Conservation (phyloP, 2,888 invertebrate species). For the Clostera curtula region DNA sequence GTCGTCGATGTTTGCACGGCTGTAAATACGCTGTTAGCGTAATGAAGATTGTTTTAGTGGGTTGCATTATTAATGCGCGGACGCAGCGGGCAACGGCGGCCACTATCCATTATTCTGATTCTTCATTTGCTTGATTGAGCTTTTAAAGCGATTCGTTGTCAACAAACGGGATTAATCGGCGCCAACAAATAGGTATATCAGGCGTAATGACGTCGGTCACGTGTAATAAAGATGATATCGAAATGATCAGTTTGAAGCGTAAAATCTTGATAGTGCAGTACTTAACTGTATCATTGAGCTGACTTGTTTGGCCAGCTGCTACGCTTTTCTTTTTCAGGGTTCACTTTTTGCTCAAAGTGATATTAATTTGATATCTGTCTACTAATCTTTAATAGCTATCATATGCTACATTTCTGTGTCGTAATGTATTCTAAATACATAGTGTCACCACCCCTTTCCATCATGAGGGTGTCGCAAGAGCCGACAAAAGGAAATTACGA, state of each 20-base stretch:
- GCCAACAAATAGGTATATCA: constrained; percentile 49
- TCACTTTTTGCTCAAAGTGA: neutral
- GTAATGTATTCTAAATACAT: no score
- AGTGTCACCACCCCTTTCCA: no score
- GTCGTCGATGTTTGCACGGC: constrained; percentile 31
- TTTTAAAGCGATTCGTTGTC: constrained; percentile 72
- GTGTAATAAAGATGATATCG: constrained; percentile 53
- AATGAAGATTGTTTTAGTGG: constrained; percentile 72
- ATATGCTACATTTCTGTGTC: no score
- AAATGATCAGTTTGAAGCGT: constrained; percentile 33
- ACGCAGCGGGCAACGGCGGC: constrained; percentile 60
- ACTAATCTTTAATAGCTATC: no score
- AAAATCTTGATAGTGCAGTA: constrained; percentile 28
- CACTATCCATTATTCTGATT: constrained; percentile 71
- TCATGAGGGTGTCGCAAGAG: no score
- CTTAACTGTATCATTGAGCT: constrained; percentile 22
- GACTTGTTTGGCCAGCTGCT: constrained; percentile 10
- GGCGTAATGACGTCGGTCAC: constrained; percentile 59
- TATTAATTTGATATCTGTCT: constrained; percentile 2
- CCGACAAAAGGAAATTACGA: no score
- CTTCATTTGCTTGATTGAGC: constrained; percentile 75
- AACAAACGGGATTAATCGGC: constrained; percentile 65
- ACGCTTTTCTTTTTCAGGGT: constrained; percentile 1
- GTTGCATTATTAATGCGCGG: constrained; percentile 72
- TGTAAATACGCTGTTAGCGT: constrained; percentile 59